Percentiles rank a stretch among this genome's conserved stretches.
Evolutionary conservation across 2,888 invertebrate species (phyloP).

Genomic region (Diplolepis rosae): DNA sequence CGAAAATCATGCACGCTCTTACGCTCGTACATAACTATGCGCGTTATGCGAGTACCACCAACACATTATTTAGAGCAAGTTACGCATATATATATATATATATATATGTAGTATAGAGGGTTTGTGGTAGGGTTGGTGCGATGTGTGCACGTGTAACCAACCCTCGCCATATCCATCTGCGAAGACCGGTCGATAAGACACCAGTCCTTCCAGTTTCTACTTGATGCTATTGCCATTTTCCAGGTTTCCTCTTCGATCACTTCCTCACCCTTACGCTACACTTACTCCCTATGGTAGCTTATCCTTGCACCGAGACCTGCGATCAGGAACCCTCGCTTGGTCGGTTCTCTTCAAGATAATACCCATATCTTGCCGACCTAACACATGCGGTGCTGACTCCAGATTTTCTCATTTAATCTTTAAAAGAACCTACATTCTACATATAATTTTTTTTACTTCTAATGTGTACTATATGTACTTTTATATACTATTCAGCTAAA

Average conservation of each 20-base stretch:
- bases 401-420: neutral
- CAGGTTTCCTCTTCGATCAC: constrained; percentile 45
- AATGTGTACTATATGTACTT: neutral
- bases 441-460: neutral
- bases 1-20: neutral
- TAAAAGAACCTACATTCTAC: neutral
- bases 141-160: constrained; percentile 55
- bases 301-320: constrained; percentile 30
- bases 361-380: constrained; percentile 40
- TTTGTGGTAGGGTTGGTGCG: constrained; percentile 44
- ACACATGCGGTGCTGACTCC: constrained; percentile 7
- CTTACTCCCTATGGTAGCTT: constrained; percentile 17
- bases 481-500: constrained; percentile 14
- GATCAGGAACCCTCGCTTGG: constrained; percentile 11
- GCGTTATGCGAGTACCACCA: neutral
- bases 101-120: constrained; percentile 34
- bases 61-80: constrained; percentile 7
- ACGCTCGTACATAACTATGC: constrained; percentile 19
- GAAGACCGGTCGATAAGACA: constrained; percentile 49
- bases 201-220: constrained; percentile 55
- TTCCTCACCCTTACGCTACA: constrained; percentile 23
- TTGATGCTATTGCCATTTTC: constrained; percentile 61
- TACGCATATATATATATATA: no score
- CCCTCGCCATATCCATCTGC: constrained; percentile 52
- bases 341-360: constrained; percentile 37